These are phyloP conservation scores for Tautogolabrus adspersus DNA, from an alignment of 2,113 vertebrate genomes.

Conservation along the genomic window DNA sequence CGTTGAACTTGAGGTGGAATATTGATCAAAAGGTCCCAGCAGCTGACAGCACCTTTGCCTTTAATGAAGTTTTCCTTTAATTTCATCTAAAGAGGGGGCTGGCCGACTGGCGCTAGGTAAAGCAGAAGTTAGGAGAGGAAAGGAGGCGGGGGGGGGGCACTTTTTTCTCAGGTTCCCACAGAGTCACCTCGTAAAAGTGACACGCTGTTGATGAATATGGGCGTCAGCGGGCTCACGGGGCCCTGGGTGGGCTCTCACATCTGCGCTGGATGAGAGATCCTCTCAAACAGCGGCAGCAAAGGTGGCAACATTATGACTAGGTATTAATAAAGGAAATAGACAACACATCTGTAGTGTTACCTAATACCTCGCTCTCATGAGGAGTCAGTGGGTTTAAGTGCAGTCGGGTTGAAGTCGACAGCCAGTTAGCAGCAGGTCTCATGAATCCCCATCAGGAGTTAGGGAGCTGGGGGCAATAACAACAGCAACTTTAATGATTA, in stretches of 20 bases:
- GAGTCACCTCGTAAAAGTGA: slow-evolving; percentile 84
- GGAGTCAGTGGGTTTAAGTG: slow-evolving; percentile 23
- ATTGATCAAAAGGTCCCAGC: slow-evolving; percentile 76
- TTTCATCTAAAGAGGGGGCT: slow-evolving; percentile 69
- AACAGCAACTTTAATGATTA: too few relatives aligned
- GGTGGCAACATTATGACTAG: slow-evolving; percentile 10
- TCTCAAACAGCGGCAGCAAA: slow-evolving; percentile 41
- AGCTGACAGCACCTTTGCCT: slow-evolving; percentile 68
- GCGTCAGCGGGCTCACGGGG: slow-evolving; percentile 76
- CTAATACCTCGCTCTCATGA: slow-evolving; percentile 11
- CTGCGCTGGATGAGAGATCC: slow-evolving; percentile 70
- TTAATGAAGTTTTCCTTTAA: slow-evolving; percentile 78
- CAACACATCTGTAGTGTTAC: slow-evolving; percentile 35
- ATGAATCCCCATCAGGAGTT: not conserved
- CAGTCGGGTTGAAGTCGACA: not conserved
- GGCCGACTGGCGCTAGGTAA: slow-evolving; percentile 58
- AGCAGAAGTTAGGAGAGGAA: slow-evolving; percentile 28
- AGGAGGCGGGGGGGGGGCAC: slow-evolving; percentile 4
- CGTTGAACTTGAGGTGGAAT: slow-evolving; percentile 59
- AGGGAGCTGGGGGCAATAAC: not conserved
- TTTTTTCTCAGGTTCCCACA: slow-evolving; percentile 74
- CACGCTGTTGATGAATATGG: slow-evolving; percentile 81
- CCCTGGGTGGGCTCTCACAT: slow-evolving; percentile 81
- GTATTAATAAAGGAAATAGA: slow-evolving; percentile 63
- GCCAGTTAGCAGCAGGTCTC: not conserved